phyloP scores from a whole-genome alignment of 2,113 vertebrate species.

The Gallinago media region DNA sequence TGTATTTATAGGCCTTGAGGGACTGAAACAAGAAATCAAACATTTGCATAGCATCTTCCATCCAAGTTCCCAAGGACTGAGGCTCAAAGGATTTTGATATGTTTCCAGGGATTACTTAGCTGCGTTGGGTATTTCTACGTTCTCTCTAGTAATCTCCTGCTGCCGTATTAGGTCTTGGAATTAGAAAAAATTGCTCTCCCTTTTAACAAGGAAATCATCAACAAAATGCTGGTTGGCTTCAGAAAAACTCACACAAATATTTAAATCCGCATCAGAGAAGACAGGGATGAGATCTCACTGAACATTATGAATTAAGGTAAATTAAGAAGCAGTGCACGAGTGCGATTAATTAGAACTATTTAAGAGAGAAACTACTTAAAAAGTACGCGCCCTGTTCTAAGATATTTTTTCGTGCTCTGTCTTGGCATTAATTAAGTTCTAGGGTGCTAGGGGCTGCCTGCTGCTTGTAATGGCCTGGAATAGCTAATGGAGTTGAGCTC shows the following conservation, averaged over 20 bases:
- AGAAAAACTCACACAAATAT: not conserved
- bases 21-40: constrained; percentile 2
- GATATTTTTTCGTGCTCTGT: not conserved
- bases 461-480: not conserved
- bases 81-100: not conserved
- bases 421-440: constrained; percentile 31
- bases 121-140: not conserved
- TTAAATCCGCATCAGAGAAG: not conserved
- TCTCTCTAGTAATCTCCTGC: not conserved
- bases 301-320: not conserved
- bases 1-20: constrained; percentile 55
- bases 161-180: not conserved
- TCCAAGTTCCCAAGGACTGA: not conserved
- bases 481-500: not conserved
- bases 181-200: not conserved
- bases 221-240: not conserved
- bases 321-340: not conserved
- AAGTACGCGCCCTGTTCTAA: not conserved
- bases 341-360: constrained; percentile 10
- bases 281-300: not conserved
- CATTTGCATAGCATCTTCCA: not conserved
- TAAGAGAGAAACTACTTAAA: not conserved
- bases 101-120: constrained; percentile 25
- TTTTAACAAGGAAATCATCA: not conserved
- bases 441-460: constrained; percentile 10